phyloP scores from a whole-genome alignment of 2,797 vertebrate species.

The Salarias fasciatus region DNA sequence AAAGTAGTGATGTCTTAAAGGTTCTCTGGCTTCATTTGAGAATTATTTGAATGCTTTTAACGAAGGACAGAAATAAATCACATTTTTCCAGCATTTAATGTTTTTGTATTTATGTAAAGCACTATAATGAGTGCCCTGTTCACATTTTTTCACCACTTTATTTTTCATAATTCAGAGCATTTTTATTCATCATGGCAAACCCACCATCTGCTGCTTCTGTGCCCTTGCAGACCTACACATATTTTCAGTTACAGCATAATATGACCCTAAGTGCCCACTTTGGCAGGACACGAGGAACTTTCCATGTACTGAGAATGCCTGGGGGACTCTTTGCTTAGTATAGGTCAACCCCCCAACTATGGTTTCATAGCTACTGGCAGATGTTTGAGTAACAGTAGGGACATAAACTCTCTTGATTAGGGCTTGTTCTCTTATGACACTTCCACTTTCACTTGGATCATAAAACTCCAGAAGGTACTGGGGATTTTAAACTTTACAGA shows the following conservation, averaged over 20 bases:
- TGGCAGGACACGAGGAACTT: constrained; percentile 74
- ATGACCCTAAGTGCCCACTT: constrained; percentile 52
- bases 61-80: too few species aligned
- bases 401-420: constrained; percentile 29
- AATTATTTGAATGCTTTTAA: too few species aligned
- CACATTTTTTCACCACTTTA: constrained; percentile 14
- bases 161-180: constrained; percentile 12
- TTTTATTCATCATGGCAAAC: constrained; percentile 15
- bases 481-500: too few species aligned
- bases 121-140: too few species aligned
- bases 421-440: constrained; percentile 26
- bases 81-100: too few species aligned
- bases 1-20: too few species aligned
- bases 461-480: constrained; percentile 13
- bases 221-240: constrained; percentile 33
- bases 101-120: too few species aligned
- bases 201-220: constrained; percentile 31
- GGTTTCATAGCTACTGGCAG: constrained; percentile 51
- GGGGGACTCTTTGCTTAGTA: constrained; percentile 42
- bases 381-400: constrained; percentile 34
- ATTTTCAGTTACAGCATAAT: constrained; percentile 66
- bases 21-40: too few species aligned
- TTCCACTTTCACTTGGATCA: constrained; percentile 34
- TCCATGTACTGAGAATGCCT: constrained; percentile 54
- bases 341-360: constrained; percentile 60